Evolutionary conservation across 2,888 invertebrate genomes (phyloP).

Genomic region (Drosophila yooni): DNA sequence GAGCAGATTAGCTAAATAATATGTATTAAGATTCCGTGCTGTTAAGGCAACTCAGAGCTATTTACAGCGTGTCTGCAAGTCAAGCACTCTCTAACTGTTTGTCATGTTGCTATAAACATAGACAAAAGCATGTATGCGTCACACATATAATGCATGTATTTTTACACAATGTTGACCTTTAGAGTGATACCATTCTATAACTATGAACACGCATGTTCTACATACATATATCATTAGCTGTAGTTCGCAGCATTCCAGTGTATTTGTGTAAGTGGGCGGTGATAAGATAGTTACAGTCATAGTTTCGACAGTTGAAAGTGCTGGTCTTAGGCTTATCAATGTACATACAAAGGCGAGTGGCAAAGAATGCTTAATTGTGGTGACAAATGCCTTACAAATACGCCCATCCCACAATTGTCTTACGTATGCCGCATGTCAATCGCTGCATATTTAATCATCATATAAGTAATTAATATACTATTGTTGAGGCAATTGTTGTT

Average conservation of each 20-base stretch:
- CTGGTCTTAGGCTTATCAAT: conserved; percentile 27
- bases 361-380: background rate
- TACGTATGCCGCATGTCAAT: conserved; percentile 24
- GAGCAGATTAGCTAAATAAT: background rate
- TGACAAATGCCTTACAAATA: background rate
- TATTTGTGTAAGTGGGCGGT: conserved; percentile 22
- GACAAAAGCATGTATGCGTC: conserved; percentile 19
- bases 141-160: conserved; percentile 12
- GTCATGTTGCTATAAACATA: conserved; percentile 11
- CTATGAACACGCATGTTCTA: background rate
- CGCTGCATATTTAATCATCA: conserved; percentile 11
- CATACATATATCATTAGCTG: background rate
- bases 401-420: conserved; percentile 21
- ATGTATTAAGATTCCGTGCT: background rate
- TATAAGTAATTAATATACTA: background rate
- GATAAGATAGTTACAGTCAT: conserved; percentile 21
- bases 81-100: background rate
- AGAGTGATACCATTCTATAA: conserved; percentile 28
- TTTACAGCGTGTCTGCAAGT: background rate
- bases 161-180: conserved; percentile 48
- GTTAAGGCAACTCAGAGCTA: background rate
- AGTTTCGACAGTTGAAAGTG: conserved; percentile 4
- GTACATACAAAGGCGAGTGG: background rate
- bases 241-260: conserved; percentile 24
- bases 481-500: background rate